Evolutionary conservation across 2,797 vertebrate genomes (phyloP), one percentile per base, ranked within the genome.

Genomic region (Xenopus petersii): DNA sequence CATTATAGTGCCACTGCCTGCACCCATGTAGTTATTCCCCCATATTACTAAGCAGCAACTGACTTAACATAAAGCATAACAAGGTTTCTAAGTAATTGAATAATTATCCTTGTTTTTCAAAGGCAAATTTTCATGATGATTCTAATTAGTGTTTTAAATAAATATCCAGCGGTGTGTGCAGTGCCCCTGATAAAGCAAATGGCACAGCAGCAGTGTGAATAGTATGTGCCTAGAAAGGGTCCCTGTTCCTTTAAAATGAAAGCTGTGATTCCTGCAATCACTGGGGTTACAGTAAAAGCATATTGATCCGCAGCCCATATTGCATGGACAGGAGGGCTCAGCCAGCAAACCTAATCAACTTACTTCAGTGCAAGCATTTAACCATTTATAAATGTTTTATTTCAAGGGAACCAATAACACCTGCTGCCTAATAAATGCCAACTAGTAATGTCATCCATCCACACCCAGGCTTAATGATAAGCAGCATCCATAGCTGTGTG

Each of bases 241-340:
- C 70, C 62, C 86, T 87, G 81, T 86, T 84, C 85, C 88, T 91
- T 91, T 90, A 89, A 90, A 88, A 82, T 88, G 80, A 86, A 87
- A 85, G 83, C 88, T 75, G 82, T 80, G 83, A 88, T 88, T 86
- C 86, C 87, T 87, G 85, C 89, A 90, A 88, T 92, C 89, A 89
- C 89, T 81, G 87, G 86, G 88, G 89, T 89, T 89, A 88, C 89
- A 87, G 87, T 82, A 86, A 87, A 85, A 82, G 83, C 84, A 86
- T 90, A 91, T 92, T 84, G 90, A 91, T 91, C 86, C 63, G 84
- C 84, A 89, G 88, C 83, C 87, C 75, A 87, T 83, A 48, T 84
- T 85, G 87, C 84, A 85, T 86, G 87, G 87, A 83, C 88, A 81
- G 80, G 84, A 73, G n/a, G 73, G 73, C 70, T 78, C 74, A 64